A percentile compares a stretch with the other conserved stretches of the same genome.
Evolutionary conservation across 2,888 invertebrate genomes (phyloP).

Genomic region (Nephrotoma flavescens): DNA sequence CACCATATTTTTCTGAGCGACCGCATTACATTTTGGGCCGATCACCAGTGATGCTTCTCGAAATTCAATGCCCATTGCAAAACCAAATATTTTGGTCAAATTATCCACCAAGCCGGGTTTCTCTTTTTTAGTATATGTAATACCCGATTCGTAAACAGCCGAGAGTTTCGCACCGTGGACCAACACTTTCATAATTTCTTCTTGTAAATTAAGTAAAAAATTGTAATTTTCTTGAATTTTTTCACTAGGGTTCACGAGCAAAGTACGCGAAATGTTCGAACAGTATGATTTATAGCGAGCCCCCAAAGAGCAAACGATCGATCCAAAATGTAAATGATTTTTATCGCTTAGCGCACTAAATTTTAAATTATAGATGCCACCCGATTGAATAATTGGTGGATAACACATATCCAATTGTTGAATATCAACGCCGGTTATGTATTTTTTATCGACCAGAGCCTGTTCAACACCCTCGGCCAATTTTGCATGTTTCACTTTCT

Average conservation of each 20-base stretch:
- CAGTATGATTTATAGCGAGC: constrained; percentile 95
- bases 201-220: constrained; percentile 76
- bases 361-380: constrained; percentile 93
- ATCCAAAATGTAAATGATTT: constrained; percentile 86
- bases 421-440: constrained; percentile 78
- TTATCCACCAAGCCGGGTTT: constrained; percentile 75
- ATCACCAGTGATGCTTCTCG: constrained; percentile 87
- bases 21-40: constrained; percentile 70
- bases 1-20: constrained; percentile 85
- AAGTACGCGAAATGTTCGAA: constrained; percentile 91
- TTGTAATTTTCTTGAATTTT: constrained; percentile 77
- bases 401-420: constrained; percentile 93
- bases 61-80: constrained; percentile 97
- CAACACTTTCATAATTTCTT: constrained; percentile 74
- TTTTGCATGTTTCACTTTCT: constrained; percentile 93
- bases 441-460: constrained; percentile 90
- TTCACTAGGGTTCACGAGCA: constrained; percentile 85
- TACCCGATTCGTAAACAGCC: constrained; percentile 73
- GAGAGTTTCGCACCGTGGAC: constrained; percentile 70
- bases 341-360: constrained; percentile 93
- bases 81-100: constrained; percentile 91
- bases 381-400: constrained; percentile 97
- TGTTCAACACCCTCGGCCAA: constrained; percentile 89
- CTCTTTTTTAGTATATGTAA: constrained; percentile 70
- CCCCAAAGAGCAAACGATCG: constrained; percentile 89